Evolutionary conservation across 2,797 vertebrate species (phyloP), one percentile per base, ranked within the genome.

Genomic region (Chiroxiphia lanceolata): DNA sequence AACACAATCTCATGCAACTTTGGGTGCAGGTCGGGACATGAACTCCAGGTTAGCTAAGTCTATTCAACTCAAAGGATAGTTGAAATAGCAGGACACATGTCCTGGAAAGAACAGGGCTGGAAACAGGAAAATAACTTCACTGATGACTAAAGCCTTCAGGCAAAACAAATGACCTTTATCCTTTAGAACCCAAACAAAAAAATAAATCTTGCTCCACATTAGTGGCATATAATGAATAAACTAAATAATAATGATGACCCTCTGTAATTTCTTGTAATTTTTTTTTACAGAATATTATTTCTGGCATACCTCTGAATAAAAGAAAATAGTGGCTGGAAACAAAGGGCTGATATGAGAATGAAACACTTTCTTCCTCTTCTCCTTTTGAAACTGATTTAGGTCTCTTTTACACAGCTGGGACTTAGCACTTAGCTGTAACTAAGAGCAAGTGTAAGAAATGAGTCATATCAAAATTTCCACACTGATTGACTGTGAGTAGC

Each of bases 371-470:
- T 67, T 68, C 56, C 36, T 92, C 65, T 83, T 78, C 60, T 72
- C 34, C 54, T 89, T 95, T 94, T 90, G 69, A 87, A 96, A 89
- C 13, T 60, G 59, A 68, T 76, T 53, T 29, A 79, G 27, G 23
- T 83, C 42, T 89, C 77, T 80, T 74, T 81, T 85, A 64, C 76
- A 44, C 40, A 90, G 34, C 56, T 70, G 67, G 91, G 68, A 70
- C 53, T 90, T 45, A 9, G 27, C 57, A 78, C 34, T 31, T 53
- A 79, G 40, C 74, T 93, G 56, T 89, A 78, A 84, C 69, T 90
- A 86, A 94, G 42, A 95, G n/a, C 69, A 65, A 76, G 74, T 67
- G 53, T 94, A 94, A 97, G 74, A 96, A 94, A 45, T 94, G 70
- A 92, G 57, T 93, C 72, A 61, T 14, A 64, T 85, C 68, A 88